Percentiles rank a stretch among this genome's conserved stretches.
These are phyloP conservation scores for Piezodorus guildinii DNA, from an alignment of 1,140 invertebrate genomes.

Conservation along the genomic window DNA sequence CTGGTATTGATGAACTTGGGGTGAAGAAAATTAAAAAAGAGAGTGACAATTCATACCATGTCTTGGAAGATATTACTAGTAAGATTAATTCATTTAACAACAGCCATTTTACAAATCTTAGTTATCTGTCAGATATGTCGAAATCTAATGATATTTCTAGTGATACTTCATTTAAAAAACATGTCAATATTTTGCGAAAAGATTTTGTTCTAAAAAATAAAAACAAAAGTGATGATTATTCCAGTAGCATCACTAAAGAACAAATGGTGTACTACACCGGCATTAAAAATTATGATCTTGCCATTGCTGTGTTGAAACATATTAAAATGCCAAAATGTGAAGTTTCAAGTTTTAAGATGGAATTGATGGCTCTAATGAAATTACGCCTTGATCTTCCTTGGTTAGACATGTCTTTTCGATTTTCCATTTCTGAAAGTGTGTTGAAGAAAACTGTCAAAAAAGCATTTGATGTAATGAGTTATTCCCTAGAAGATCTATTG, in stretches of 20 bases:
- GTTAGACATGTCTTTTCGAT: constrained; percentile 1
- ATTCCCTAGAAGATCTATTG: neutral
- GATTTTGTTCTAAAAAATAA: neutral
- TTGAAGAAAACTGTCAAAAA: neutral
- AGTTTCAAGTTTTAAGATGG: constrained; percentile 4
- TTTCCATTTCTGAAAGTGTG: neutral
- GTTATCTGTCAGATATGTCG: neutral
- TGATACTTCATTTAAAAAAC: neutral
- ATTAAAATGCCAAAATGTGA: constrained; percentile 4
- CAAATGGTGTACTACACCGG: neutral
- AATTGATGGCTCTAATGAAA: constrained; percentile 9
- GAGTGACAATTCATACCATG: neutral
- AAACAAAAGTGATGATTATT: neutral
- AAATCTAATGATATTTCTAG: no score
- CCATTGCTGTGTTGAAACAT: neutral
- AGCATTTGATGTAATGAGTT: constrained; percentile 4
- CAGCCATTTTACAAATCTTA: neutral
- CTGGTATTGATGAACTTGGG: neutral
- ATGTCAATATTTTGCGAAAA: constrained; percentile 1
- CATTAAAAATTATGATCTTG: neutral
- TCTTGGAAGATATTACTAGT: neutral
- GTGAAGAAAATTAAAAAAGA: neutral
- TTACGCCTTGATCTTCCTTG: neutral
- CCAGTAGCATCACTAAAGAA: neutral
- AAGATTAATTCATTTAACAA: neutral